These are phyloP conservation scores for Planococcus citri DNA, from an alignment of 1,140 invertebrate genomes.

Conservation along the genomic window DNA sequence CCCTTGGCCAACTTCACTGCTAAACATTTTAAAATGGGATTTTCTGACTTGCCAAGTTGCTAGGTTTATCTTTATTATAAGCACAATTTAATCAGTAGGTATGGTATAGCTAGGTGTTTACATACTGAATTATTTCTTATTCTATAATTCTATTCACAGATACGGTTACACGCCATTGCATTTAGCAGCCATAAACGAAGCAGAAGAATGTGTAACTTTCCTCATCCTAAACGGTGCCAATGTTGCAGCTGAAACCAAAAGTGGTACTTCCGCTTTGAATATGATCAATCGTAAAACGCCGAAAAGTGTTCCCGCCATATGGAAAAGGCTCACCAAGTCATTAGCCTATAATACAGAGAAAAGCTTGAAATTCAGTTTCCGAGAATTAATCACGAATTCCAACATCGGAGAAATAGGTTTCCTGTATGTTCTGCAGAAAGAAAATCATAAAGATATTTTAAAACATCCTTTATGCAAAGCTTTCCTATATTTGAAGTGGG, in stretches of 20 bases:
- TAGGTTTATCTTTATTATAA: no score
- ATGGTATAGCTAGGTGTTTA: no score
- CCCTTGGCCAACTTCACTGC: no score
- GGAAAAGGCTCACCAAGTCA: conserved; percentile 52
- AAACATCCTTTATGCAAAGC: conserved; percentile 70
- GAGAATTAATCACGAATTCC: conserved; percentile 60
- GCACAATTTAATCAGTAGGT: no score
- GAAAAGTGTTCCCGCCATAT: conserved; percentile 59
- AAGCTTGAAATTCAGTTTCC: conserved; percentile 63
- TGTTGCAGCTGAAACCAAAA: conserved; percentile 67
- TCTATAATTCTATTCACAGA: conserved; percentile 52
- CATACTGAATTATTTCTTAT: no score
- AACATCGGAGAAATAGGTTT: conserved; percentile 66
- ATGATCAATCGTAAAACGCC: conserved; percentile 71
- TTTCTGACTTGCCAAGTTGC: no score
- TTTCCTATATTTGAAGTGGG: conserved; percentile 76
- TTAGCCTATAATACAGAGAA: conserved; percentile 57
- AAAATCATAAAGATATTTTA: conserved; percentile 67
- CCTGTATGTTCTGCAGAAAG: conserved; percentile 66
- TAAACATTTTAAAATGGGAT: no score
- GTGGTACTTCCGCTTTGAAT: conserved; percentile 64
- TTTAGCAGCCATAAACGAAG: conserved; percentile 67
- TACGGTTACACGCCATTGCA: conserved; percentile 73
- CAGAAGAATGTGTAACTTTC: conserved; percentile 65
- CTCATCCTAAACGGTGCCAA: conserved; percentile 71